A percentile compares a stretch with the other conserved stretches of the same genome.
phyloP scores from a whole-genome alignment of 2,888 invertebrate species.

The Lepetodrilus schrolli region DNA sequence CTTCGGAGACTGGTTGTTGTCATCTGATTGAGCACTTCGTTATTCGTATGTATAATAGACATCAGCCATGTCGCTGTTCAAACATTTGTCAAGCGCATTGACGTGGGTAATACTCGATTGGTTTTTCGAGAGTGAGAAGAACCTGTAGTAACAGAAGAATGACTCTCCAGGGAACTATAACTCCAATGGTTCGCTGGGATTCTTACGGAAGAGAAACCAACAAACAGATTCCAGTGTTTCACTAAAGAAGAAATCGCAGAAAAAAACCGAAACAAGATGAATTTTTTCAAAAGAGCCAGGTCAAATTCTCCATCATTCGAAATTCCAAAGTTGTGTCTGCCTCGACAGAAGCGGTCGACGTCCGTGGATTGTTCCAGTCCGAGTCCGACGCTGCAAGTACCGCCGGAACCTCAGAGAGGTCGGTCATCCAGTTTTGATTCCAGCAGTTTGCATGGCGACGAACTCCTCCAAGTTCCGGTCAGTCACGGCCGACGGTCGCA shows the following conservation, averaged over 20 bases:
- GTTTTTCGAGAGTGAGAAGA: too few relatives aligned
- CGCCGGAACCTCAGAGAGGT: constrained; percentile 49
- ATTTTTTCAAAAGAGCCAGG: constrained; percentile 61
- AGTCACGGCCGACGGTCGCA: constrained; percentile 53
- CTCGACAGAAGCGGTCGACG: constrained; percentile 53
- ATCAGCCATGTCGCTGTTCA: too few relatives aligned
- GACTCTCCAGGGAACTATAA: too few relatives aligned
- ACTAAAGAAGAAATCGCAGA: too few relatives aligned
- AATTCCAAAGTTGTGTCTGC: constrained; percentile 65
- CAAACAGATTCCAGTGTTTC: too few relatives aligned
- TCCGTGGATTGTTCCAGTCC: constrained; percentile 44
- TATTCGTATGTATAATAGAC: too few relatives aligned
- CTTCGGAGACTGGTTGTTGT: neutral
- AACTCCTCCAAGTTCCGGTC: constrained; percentile 38
- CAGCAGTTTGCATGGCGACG: constrained; percentile 50
- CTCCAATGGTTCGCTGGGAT: too few relatives aligned
- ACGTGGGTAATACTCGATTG: too few relatives aligned
- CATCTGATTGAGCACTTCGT: neutral
- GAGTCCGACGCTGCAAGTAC: constrained; percentile 52
- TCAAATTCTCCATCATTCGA: constrained; percentile 64
- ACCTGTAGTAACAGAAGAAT: too few relatives aligned
- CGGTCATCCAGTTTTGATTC: constrained; percentile 70
- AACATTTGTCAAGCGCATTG: too few relatives aligned
- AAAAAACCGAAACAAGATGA: too few relatives aligned
- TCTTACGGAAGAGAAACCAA: too few relatives aligned